Evolutionary conservation across 2,888 invertebrate genomes (phyloP), one percentile per base, ranked within the genome.

Genomic region (Nymphalis polychloros): DNA sequence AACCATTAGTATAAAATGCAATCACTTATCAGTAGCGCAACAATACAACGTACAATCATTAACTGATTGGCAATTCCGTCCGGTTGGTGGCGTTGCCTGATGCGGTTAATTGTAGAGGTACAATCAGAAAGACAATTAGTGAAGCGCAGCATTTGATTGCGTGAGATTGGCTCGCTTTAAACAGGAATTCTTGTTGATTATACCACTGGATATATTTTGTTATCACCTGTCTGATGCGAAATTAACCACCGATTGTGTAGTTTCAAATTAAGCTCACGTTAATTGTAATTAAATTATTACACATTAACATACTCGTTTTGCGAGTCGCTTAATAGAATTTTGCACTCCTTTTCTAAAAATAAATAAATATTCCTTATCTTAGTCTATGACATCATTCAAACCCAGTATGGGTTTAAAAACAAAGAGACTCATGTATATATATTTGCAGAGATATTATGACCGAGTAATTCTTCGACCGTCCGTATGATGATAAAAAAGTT

Each of bases 11-110:
- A 62, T 49, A 60, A 64, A 67, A 66, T 63, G 53, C 67, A 72
- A 71, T 68, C 71, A 71, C 64, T 68, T 64, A 63, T 62, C 62
- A 67, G 55, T 31, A 63, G 59, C 68, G 69, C 67, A 63, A 71
- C 61, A 74, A 65, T 66, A 70, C 65, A 68, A 52, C 63, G 63
- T 71, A 73, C 75, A 73, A 73, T 73, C 73, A 86, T 88, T 85
- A 86, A 84, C 84, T 85, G 87, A 89, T 89, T 88, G 89, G 77
- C 88, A 89, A 89, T 90, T 85, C 82, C 81, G 80, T 77, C 80
- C 79, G 75, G 84, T 82, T 79, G 77, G 74, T 79, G 79, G 78
- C 78, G 78, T 77, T 77, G 76, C 76, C 78, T 81, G 77, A 81
- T 81, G 82, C 76, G 83, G 83, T 83, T 88, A 88, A 89, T 88